Percentiles rank a stretch among this genome's conserved stretches.
These are phyloP conservation scores for Dasyprocta punctata DNA, from an alignment of 2,113 vertebrate species.

Conservation along the genomic window DNA sequence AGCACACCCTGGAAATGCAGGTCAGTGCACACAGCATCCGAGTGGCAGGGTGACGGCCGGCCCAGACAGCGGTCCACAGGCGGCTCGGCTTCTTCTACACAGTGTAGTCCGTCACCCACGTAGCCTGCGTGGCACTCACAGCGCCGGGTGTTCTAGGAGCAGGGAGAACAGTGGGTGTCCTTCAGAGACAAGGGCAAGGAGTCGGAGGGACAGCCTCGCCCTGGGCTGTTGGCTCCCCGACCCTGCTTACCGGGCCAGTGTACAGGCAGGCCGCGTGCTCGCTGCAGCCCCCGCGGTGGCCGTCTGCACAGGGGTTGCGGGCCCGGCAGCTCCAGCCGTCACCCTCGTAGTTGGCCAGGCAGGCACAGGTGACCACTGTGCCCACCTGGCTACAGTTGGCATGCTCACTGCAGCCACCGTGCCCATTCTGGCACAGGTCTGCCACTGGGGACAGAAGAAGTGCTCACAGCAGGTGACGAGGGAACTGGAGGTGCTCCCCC, in stretches of 20 bases:
- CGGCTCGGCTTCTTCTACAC: constrained; percentile 89
- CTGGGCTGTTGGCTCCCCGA: fast-evolving
- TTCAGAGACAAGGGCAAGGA: not conserved
- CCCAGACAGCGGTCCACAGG: constrained; percentile 93
- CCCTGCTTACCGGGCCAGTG: constrained; percentile 91
- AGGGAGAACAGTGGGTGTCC: not conserved
- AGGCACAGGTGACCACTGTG: constrained; percentile 87
- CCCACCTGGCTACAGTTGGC: constrained; percentile 90
- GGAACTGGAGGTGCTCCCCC: not conserved
- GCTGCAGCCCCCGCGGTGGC: constrained; percentile 91
- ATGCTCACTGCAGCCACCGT: constrained; percentile 89
- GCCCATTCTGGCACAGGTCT: constrained; percentile 88
- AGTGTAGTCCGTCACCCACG: constrained; percentile 93
- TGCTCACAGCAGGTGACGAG: not conserved
- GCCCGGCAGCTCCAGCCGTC: constrained; percentile 90
- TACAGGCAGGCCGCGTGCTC: constrained; percentile 92
- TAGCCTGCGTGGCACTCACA: constrained; percentile 93
- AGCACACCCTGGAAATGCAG: constrained; percentile 93
- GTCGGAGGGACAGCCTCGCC: not conserved
- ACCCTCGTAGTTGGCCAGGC: constrained; percentile 87
- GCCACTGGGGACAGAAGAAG: constrained; percentile 83
- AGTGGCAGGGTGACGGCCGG: constrained; percentile 90
- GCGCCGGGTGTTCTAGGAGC: constrained; percentile 90
- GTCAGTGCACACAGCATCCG: constrained; percentile 91
- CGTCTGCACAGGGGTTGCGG: constrained; percentile 88